Base-by-base conservation (phyloP, 2,888 invertebrate species). In the Colletes collaris region DNA sequence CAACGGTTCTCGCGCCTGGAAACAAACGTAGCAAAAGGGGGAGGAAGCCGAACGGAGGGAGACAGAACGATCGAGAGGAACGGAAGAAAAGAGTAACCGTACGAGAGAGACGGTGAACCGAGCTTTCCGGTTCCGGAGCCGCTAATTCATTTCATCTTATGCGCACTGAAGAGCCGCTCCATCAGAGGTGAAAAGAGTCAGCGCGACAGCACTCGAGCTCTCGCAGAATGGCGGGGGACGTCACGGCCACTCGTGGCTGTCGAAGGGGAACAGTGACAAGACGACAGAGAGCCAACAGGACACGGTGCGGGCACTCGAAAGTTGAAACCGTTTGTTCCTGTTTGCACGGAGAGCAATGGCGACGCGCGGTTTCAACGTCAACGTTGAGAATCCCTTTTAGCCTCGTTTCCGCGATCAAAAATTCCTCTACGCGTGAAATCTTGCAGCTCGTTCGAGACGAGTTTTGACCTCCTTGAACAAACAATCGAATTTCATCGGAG, bases 131-230 rank as follows among this genome's bases (percentile, higher is more conserved):
- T 82, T 86, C 79, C 77, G 75, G 66, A 62, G 62, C 8, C 85
- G 86, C 86, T 91, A 91, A 92, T 91, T 91, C 92, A 87, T 90
- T 86, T 91, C 86, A 91, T 91, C 88, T 91, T 89, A 88, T 89
- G 88, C 89, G 88, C 88, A 89, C 79, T 92, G 88, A 87, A 91
- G 92, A 86, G 91, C 90, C 91, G 91, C 92, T 92, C 92, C 83
- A 92, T 92, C 92, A 92, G 90, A 90, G 84, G 85, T 87, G 88
- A 88, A 88, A 92, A 90, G 90, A 91, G 89, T 89, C 76, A 87
- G 81, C 86, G 86, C 88, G 89, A 91, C 90, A 91, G 89, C 87
- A 88, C 89, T 89, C 81, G 83, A 90, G 82, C 86, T 2, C 10
- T 46, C 46, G 65, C 71, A 44, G 71, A 82, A 82, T 70, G 75